Evolutionary conservation across 2,113 vertebrate species (phyloP).

Genomic region (Heterotilapia buettikoferi): DNA sequence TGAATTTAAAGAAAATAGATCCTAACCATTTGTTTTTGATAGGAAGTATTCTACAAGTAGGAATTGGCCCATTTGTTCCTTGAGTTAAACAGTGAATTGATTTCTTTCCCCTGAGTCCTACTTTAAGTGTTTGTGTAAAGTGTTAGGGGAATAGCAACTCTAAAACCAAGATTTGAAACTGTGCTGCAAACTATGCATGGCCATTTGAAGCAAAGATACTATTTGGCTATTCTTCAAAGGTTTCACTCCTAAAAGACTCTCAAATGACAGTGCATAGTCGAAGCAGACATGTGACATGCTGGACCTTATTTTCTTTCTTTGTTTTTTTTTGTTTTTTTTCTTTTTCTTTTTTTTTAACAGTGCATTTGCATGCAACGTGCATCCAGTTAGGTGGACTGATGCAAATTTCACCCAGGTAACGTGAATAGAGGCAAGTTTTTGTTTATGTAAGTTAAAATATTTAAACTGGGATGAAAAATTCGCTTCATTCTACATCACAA

Average conservation of each 20-base stretch:
- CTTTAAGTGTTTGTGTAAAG: background rate
- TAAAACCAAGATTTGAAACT: background rate
- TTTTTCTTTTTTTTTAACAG: fast-evolving
- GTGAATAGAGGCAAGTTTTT: background rate
- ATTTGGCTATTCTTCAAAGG: background rate
- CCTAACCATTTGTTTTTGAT: background rate
- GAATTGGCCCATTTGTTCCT: background rate
- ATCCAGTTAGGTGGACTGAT: background rate
- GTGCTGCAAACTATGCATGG: background rate
- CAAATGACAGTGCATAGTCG: background rate
- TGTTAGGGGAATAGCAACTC: background rate
- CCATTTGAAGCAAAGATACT: background rate
- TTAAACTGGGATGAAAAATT: background rate
- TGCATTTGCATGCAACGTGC: background rate
- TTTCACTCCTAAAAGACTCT: background rate
- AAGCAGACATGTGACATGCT: background rate
- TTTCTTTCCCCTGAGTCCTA: background rate
- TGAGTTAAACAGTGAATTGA: background rate
- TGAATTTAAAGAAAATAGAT: background rate
- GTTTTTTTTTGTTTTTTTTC: background rate
- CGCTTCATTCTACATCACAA: background rate
- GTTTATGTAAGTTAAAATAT: background rate
- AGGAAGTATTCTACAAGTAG: background rate
- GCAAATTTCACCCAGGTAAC: background rate
- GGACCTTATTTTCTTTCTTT: background rate